Evolutionary conservation across 2,888 invertebrate species (phyloP).

Genomic region (Teinopalpus imperialis): DNA sequence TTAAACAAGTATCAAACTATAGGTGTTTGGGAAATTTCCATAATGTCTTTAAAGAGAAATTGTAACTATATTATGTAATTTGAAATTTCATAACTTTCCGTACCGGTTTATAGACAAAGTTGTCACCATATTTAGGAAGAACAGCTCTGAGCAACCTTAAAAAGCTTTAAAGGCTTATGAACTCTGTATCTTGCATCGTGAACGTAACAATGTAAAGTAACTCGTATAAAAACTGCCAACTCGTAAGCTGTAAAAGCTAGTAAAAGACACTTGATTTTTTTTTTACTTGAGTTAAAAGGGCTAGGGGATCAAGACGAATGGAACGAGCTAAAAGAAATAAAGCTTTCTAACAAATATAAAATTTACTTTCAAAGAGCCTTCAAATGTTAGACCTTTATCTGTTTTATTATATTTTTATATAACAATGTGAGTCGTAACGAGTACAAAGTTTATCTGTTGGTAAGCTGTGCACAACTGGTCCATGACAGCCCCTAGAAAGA

Average conservation of each 20-base stretch:
- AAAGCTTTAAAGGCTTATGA: slow-evolving; percentile 19
- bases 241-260: slow-evolving; percentile 24
- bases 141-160: slow-evolving; percentile 10
- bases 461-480: too few species aligned
- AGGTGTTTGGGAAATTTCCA: too few species aligned
- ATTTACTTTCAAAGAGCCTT: slow-evolving; percentile 10
- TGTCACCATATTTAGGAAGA: slow-evolving; percentile 7
- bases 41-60: too few species aligned
- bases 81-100: too few species aligned
- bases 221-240: slow-evolving; percentile 27
- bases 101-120: slow-evolving; percentile 5
- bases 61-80: neutral
- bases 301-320: slow-evolving; percentile 17
- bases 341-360: slow-evolving; percentile 26
- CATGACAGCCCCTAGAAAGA: too few species aligned
- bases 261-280: slow-evolving; percentile 16
- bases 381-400: too few species aligned
- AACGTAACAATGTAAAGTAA: slow-evolving; percentile 28
- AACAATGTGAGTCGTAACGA: too few species aligned
- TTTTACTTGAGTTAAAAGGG: slow-evolving; percentile 20
- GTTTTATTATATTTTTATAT: too few species aligned
- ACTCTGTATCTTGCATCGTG: slow-evolving; percentile 15
- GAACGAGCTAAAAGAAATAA: slow-evolving; percentile 16
- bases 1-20: too few species aligned
- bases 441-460: too few species aligned